Evolutionary conservation across 2,888 invertebrate genomes (phyloP), one percentile per base, ranked within the genome.

Genomic region (Pelosia muscerda): DNA sequence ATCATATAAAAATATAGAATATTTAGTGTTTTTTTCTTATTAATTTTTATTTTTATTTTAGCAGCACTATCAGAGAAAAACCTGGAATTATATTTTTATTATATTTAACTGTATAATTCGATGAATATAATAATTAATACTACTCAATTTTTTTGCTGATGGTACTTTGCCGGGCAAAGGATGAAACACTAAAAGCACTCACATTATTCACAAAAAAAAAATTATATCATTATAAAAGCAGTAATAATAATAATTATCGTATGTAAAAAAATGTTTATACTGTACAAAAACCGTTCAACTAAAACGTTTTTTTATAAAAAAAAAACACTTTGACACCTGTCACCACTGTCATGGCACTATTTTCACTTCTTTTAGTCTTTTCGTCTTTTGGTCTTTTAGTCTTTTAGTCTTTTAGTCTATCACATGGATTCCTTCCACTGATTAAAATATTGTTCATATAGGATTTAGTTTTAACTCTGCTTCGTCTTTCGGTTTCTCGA

Each of bases 381-480:
- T 34, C 11, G 34, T 34, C 34, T 34, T 34, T 34, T 34, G 11
- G 34, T 38, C 38, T 38, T 15, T 38, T 38, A 15, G 38, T 42
- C 42, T 42, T 19, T 49, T 22, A 11, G 28, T 57, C 28, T 15
- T 8, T 22, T 28, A 10, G n/a, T 53, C 28, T 28, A 28, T 23
- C 2, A 8, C 5, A 22, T 60, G 8, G 49, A 49, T 13, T 28
- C 26, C 49, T 22, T 66, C 23, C 58, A 72, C 66, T 66, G 63
- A 65, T 38, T 72, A 65, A 60, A 66, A 22, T 28, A 63, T 34
- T 19, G 69, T 75, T 87, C 85, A 89, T 81, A 88, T 83, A 8
- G 93, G 89, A 65, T 92, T 92, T 58, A 93, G 74, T 69, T 91
- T 93, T 38, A 91, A 76, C 73, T 90, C 92, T 0, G 92, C 90